Conservation (phyloP, 2,113 vertebrate species). For the Helogale parvula region DNA sequence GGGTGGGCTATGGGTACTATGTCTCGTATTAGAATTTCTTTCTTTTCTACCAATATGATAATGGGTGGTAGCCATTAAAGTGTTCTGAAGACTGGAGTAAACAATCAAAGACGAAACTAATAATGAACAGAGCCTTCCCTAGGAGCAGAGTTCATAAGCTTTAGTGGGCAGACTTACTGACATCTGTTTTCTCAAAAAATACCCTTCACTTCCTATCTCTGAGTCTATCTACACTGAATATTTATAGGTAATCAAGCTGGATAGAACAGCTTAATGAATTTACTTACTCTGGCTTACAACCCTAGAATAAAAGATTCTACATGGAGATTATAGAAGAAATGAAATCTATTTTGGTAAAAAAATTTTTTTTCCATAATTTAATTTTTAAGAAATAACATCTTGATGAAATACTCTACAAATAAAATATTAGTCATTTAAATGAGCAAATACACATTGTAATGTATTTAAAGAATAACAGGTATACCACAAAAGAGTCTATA, state of each 20-base stretch:
- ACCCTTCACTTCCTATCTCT: neutral
- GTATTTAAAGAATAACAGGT: neutral
- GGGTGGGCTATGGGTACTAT: neutral
- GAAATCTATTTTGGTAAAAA: conserved; percentile 19
- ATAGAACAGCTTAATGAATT: neutral
- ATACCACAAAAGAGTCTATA: neutral
- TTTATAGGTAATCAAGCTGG: neutral
- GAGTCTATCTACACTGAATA: neutral
- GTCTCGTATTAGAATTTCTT: neutral
- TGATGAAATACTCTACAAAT: neutral
- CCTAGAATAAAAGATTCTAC: neutral
- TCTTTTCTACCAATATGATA: neutral
- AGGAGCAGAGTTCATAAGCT: neutral
- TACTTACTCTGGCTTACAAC: neutral
- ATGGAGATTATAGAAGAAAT: neutral
- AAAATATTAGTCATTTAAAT: conserved; percentile 35
- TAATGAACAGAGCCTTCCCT: neutral
- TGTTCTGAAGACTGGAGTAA: neutral
- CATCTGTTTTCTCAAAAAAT: neutral
- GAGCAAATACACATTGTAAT: neutral
- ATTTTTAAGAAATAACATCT: neutral
- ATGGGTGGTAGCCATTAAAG: neutral
- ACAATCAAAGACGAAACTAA: neutral
- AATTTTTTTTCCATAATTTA: neutral
- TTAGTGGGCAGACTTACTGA: neutral